Conservation (phyloP, 2,888 invertebrate genomes). For the Abrostola tripartita region DNA sequence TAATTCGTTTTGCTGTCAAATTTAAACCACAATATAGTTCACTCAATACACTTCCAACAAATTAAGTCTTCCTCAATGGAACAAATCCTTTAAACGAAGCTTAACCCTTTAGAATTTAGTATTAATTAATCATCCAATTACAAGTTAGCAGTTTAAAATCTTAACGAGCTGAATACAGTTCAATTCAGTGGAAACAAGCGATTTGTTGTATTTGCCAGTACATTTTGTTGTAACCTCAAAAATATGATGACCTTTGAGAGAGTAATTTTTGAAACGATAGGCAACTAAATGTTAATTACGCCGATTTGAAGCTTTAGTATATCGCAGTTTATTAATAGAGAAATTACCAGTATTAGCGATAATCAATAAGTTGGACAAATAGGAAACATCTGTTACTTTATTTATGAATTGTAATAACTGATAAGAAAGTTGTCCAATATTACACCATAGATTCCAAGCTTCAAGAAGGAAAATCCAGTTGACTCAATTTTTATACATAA, state of each 20-base stretch:
- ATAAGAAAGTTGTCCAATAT: no score
- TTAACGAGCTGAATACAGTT: slow-evolving; percentile 47
- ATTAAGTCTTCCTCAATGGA: slow-evolving; percentile 41
- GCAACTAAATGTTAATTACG: no score
- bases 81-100: slow-evolving; percentile 55
- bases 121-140: slow-evolving; percentile 70
- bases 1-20: background rate
- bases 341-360: no score
- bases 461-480: no score
- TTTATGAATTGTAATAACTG: no score
- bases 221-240: background rate
- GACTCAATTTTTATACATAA: no score
- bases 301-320: no score
- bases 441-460: no score
- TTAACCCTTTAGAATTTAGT: slow-evolving; percentile 55
- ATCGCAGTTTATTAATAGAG: no score
- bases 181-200: slow-evolving; percentile 46
- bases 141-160: slow-evolving; percentile 60
- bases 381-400: no score
- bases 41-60: slow-evolving; percentile 29
- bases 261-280: no score
- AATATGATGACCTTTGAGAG: background rate
- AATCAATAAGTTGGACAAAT: no score
- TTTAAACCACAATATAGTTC: slow-evolving; percentile 19
- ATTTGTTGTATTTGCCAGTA: slow-evolving; percentile 13